Evolutionary conservation across 2,888 invertebrate genomes (phyloP), one percentile per base, ranked within the genome.

Genomic region (Gasteruption jaculator): DNA sequence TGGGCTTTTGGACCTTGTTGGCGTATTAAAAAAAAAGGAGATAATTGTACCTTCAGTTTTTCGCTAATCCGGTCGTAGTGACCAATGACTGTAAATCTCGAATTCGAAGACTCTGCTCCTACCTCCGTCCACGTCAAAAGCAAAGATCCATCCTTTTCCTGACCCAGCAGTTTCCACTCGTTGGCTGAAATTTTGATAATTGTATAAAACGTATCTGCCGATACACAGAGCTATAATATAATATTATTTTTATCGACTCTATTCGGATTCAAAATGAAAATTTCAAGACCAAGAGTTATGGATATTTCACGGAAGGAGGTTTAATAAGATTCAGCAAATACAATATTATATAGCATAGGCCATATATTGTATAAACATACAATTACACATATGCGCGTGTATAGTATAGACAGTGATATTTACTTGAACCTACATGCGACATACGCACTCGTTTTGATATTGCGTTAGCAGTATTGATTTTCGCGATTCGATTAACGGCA

Each of bases 131-230:
- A 89, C 18, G 83, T 80, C 21, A 87, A 75, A 19, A 89, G 65
- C 58, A 88, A 74, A 1, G 80, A 79, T 3, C 85, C 85, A 66
- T 87, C 83, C 66, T 83, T 83, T 63, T 90, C 89, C 68, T 89
- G 88, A 0, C 89, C 88, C 50, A 90, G 71, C 40, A 89, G 74
- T 43, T 86, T 81, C 86, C 88, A 88, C 74, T 88, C 85, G 51
- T 81, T 78, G 1, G 84, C 82, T 62, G 42, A 20, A 51, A 46
- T 21, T n/a, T n/a, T n/a, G n/a, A n/a, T n/a, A n/a, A n/a, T n/a
- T n/a, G n/a, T n/a, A n/a, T n/a, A n/a, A n/a, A n/a, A n/a, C n/a
- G n/a, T n/a, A n/a, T n/a, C n/a, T n/a, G n/a, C n/a, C n/a, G n/a
- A n/a, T n/a, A n/a, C n/a, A n/a, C n/a, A n/a, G n/a, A n/a, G n/a